These are phyloP conservation scores for Glaucomys volans DNA, from an alignment of 2,113 vertebrate genomes.

Conservation along the genomic window DNA sequence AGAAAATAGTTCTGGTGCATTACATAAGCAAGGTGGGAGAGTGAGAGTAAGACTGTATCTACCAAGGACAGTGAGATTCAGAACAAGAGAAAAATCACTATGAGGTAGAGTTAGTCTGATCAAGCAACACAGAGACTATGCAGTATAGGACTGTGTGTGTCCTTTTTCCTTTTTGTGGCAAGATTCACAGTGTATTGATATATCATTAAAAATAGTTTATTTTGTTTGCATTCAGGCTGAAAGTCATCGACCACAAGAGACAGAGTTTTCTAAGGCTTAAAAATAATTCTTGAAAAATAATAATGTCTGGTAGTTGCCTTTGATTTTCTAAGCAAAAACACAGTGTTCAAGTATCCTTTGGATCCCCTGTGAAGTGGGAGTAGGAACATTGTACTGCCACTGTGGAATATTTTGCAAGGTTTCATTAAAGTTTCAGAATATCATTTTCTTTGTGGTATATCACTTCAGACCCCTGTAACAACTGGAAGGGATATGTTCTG, in stretches of 20 bases:
- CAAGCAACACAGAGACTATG: neutral
- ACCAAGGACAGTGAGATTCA: neutral
- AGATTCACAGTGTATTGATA: neutral
- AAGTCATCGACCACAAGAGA: neutral
- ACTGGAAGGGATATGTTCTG: neutral
- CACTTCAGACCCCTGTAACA: slow-evolving; percentile 20
- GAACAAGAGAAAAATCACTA: slow-evolving; percentile 14
- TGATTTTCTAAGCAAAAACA: slow-evolving; percentile 37
- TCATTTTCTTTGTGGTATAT: slow-evolving; percentile 20
- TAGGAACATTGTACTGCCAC: neutral
- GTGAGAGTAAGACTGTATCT: neutral
- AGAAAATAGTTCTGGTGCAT: neutral
- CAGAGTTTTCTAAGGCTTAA: slow-evolving; percentile 40
- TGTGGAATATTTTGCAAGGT: slow-evolving; percentile 55
- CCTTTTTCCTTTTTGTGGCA: neutral
- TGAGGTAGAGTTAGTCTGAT: neutral
- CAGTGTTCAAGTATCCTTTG: neutral
- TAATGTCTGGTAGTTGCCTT: neutral
- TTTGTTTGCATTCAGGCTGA: slow-evolving; percentile 51
- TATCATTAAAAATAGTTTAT: slow-evolving; percentile 46
- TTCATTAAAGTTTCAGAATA: slow-evolving; percentile 61
- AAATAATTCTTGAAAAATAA: slow-evolving; percentile 55
- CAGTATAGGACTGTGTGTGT: neutral
- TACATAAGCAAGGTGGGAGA: neutral
- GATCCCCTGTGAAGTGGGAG: neutral